These are phyloP conservation scores for Drymodes brunneopygia DNA, from an alignment of 2,113 vertebrate species.

Conservation along the genomic window DNA sequence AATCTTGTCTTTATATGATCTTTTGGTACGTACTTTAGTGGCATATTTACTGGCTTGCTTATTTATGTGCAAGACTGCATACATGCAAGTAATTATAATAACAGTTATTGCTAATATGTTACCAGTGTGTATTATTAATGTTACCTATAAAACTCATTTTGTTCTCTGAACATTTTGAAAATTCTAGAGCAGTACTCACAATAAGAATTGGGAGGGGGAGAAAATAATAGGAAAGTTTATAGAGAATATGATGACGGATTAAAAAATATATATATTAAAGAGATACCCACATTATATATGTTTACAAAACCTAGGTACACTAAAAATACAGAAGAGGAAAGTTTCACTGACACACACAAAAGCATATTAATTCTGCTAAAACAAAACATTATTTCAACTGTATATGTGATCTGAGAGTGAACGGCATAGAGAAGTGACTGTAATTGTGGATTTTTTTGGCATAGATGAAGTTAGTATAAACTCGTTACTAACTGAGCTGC, in stretches of 20 bases:
- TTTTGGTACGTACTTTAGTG: neutral
- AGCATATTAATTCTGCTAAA: neutral
- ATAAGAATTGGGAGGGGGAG: neutral
- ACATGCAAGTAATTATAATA: neutral
- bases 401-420: neutral
- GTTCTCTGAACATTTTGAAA: neutral
- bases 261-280: neutral
- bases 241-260: neutral
- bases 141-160: neutral
- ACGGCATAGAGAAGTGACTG: neutral
- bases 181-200: neutral
- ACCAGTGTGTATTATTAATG: neutral
- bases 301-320: neutral
- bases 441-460: neutral
- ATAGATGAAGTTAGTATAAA: neutral
- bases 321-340: neutral
- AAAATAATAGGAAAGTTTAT: neutral
- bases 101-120: neutral
- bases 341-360: neutral
- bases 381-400: neutral
- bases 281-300: rapidly evolving
- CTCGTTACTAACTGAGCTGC: neutral
- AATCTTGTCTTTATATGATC: neutral
- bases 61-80: neutral
- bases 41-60: neutral